Evolutionary conservation across 2,113 vertebrate genomes (phyloP), one percentile per base, ranked within the genome.

Genomic region (Neogobius melanostomus): DNA sequence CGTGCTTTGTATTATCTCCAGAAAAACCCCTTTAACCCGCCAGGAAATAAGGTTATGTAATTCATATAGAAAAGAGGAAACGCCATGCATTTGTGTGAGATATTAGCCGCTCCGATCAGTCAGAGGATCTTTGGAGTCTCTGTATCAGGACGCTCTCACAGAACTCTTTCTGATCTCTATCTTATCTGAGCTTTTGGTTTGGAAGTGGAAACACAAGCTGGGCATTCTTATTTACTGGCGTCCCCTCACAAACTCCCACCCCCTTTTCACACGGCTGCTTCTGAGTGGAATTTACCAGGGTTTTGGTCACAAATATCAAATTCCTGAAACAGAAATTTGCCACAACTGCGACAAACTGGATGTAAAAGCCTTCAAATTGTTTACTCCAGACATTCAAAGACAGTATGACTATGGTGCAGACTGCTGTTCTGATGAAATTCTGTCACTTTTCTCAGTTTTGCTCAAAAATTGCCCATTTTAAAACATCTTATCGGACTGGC

Each of bases 11-110:
- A 77, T 74, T 72, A 84, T 79, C 82, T 52, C n/a, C 46, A 63
- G 64, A 74, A 71, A 74, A 77, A 52, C 64, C 75, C 69, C 68
- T 88, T 79, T 81, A 84, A 87, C 86, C 83, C 62, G 0, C 48
- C 70, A 77, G 81, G 74, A 87, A 87, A 88, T 85, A 75, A 83
- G 78, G 85, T 89, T 80, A 80, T 62, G 61, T 71, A 82, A 85
- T 51, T 62, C 47, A 80, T 21, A 59, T 69, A 61, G 61, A 6
- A 79, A 75, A 79, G 74, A 54, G 65, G 28, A 52, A 60, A 44
- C 16, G 21, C 11, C 14, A 77, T 83, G 16, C 80, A 63, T 76
- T 78, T 83, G 64, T 60, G 59, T 73, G 28, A 36, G 28, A 36
- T 36, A 36, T 36, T 36, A 36, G n/a, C 51, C n/a, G 15, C 51